Evolutionary conservation across 2,113 vertebrate species (phyloP), one percentile per base, ranked within the genome.

Genomic region (Entomyzon cyanotis): DNA sequence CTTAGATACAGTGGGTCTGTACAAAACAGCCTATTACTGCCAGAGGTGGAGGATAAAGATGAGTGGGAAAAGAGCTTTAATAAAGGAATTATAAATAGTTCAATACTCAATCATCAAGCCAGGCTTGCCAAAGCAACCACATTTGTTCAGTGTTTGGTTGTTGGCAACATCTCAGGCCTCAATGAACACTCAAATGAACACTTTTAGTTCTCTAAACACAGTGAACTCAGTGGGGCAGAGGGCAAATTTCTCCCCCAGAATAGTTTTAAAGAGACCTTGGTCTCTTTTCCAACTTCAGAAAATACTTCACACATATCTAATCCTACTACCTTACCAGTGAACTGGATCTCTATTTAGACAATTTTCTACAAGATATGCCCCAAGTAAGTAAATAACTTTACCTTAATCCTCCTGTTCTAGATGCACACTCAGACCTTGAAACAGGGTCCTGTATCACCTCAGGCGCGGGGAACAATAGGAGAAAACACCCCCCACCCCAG

Each of bases 401-500:
- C 50, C 70, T 62, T 28, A 49, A 49, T 42, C 11, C 16, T 83
- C 11, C 20, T 15, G 2, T 22, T 41, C 33, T 17, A 46, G 23
- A 2, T 4, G 1, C 3, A 18, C 12, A 4, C n/a, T 30, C 56
- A 27, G 20, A 16, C 15, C 49, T 47, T 22, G 24, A 39, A 53
- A 15, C 3, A 69, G 2, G 6, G 4, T 85, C 15, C 18, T 16
- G 1, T 1, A 14, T 3, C 8, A 58, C 16, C 63, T 33, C 35
- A 41, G 11, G 30, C 27, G 14, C 5, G 2, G 15, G 37, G 7
- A 5, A 52, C 30, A 59, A 18, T 0, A 5, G 4, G 4, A 74
- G 1, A 16, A 91, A 70, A 71, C 2, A 6, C 0, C 0, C 37
- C 12, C 20, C 3, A 1, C 4, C 4, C 18, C 9, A 7, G 9